Evolutionary conservation across 2,113 vertebrate species (phyloP), one percentile per base, ranked within the genome.

Genomic region (Brachyhypopomus occidentalis): DNA sequence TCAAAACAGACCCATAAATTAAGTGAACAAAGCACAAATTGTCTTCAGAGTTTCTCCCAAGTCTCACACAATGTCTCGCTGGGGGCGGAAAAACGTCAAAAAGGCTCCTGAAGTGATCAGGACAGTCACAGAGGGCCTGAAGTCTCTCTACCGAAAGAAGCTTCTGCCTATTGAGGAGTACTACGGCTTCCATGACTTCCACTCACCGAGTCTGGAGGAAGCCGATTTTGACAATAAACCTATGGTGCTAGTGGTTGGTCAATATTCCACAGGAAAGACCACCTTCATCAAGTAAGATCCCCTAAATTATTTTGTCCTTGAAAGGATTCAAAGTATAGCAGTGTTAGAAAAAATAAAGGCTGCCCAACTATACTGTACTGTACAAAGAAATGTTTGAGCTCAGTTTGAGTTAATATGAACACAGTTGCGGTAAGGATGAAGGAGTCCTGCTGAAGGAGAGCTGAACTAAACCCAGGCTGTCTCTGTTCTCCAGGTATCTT

Each of bases 201-300:
- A 98, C 86, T 97, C 96, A 0, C 90, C 93, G 0, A 92, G 95
- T 0, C 82, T 98, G 85, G 95, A 97, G 36, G 96, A 97, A 0
- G 96, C 97, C 0, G 97, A 98, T 81, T 98, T 98, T 3, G 95
- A 96, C 8, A 96, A 93, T 83, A 98, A 98, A 72, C 97, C 97
- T 0, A 97, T 98, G 97, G 95, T 98, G 77, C 83, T 98, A 85
- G 96, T 98, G 72, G 95, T 95, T 3, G 97, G 97, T 0, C 97
- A 98, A 74, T 98, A 98, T 79, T 97, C 96, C 67, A 98, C 96
- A 0, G 97, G 97, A 20, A 98, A 98, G 86, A 98, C 97, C 5
- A 97, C 96, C 2, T 98, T 98, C 86, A 96, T 98, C 87, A 93
- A 93, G 93, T 94, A 89, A 89, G 75, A 25, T 52, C 20, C 7